Percentiles rank a stretch among this genome's conserved stretches.
These are phyloP conservation scores for Gymnocephalus cernua DNA, from an alignment of 2,113 vertebrate genomes.

Conservation along the genomic window DNA sequence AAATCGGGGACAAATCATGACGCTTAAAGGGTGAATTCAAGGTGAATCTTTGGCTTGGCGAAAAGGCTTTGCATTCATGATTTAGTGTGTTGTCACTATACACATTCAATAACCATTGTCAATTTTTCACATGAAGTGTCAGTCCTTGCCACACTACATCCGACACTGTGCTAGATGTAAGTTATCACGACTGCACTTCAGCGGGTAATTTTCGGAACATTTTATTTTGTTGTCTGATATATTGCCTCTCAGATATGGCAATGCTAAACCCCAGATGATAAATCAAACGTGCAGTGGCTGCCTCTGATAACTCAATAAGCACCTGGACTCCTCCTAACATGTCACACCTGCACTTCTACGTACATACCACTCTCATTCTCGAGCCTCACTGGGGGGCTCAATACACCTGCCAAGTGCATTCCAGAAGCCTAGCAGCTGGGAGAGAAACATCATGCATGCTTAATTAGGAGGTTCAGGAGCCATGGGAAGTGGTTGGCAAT, in stretches of 20 bases:
- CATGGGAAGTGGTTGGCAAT: conserved; percentile 61
- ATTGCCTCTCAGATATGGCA: conserved; percentile 73
- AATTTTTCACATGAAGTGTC: conserved; percentile 65
- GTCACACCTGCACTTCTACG: conserved; percentile 84
- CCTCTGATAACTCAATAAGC: conserved; percentile 88
- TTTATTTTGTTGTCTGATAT: conserved; percentile 77
- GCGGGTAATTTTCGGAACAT: conserved; percentile 67
- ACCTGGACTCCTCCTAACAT: conserved; percentile 84
- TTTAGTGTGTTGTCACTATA: conserved; percentile 63
- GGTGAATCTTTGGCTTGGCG: conserved; percentile 60
- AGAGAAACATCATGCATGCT: conserved; percentile 81
- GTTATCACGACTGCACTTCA: conserved; percentile 54
- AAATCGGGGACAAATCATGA: conserved; percentile 69
- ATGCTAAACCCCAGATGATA: conserved; percentile 83
- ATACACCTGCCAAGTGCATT: conserved; percentile 81
- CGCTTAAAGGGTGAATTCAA: conserved; percentile 73
- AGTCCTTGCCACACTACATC: conserved; percentile 48
- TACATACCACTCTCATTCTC: conserved; percentile 64
- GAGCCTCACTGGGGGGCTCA: conserved; percentile 76
- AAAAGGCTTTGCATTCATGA: conserved; percentile 55
- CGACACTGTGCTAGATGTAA: conserved; percentile 42
- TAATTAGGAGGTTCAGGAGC: conserved; percentile 80
- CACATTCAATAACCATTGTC: conserved; percentile 63
- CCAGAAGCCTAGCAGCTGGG: conserved; percentile 78
- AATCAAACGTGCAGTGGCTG: conserved; percentile 80